These are phyloP conservation scores for Romanogobio albipinnatus DNA, from an alignment of 2,113 vertebrate species.

Conservation along the genomic window DNA sequence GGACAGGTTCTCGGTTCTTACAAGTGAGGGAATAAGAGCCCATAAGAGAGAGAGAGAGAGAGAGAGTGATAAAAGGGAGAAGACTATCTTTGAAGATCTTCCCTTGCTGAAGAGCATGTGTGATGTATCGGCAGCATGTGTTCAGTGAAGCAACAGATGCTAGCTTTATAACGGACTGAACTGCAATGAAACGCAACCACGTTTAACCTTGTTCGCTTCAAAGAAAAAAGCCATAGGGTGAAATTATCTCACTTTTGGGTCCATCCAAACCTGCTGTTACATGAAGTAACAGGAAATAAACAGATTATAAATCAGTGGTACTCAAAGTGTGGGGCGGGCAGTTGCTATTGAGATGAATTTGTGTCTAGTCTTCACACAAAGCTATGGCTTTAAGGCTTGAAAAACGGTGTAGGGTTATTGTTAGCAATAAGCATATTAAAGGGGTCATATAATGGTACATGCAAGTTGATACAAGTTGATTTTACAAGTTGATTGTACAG, in stretches of 20 bases:
- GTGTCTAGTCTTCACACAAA: background rate
- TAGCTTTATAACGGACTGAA: background rate
- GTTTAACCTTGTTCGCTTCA: slow-evolving; percentile 22
- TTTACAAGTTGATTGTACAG: too few species aligned
- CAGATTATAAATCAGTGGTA: background rate
- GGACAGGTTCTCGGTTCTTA: background rate
- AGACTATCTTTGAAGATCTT: slow-evolving; percentile 14
- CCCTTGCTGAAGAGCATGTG: slow-evolving; percentile 5
- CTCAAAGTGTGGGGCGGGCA: background rate
- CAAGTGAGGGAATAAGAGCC: background rate
- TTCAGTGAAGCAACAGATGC: slow-evolving; percentile 4
- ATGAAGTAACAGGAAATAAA: background rate
- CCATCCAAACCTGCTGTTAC: background rate
- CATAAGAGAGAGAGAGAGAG: background rate
- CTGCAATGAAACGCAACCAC: background rate
- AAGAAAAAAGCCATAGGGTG: slow-evolving; percentile 14
- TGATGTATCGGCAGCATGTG: slow-evolving; percentile 8
- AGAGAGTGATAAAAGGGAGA: background rate
- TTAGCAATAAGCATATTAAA: background rate
- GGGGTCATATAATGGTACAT: too few species aligned
- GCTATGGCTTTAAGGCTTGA: background rate
- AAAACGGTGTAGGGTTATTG: too few species aligned
- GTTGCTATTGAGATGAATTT: background rate
- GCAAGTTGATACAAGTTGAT: too few species aligned
- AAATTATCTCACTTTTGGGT: background rate